phyloP scores from a whole-genome alignment of 2,113 vertebrate species.

The Macquaria ambigua region DNA sequence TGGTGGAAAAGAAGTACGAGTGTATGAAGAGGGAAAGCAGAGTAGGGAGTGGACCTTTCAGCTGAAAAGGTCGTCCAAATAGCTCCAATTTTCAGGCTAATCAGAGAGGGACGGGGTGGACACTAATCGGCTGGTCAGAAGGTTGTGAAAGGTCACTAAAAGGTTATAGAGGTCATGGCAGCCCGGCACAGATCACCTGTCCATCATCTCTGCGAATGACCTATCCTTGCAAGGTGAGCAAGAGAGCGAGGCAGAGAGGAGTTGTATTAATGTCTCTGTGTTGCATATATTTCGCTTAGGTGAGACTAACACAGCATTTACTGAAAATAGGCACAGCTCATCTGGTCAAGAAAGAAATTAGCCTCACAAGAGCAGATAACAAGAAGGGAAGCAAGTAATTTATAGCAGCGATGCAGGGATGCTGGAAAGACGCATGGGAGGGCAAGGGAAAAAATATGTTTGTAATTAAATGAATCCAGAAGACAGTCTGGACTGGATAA shows the following conservation, averaged over 20 bases:
- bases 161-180: constrained; percentile 66
- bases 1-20: constrained; percentile 41
- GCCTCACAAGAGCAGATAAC: constrained; percentile 53
- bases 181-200: constrained; percentile 67
- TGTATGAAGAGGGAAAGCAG: constrained; percentile 51
- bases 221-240: constrained; percentile 64
- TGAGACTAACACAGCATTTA: constrained; percentile 45
- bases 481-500: constrained; percentile 19
- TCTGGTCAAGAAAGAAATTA: constrained; percentile 60
- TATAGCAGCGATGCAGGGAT: constrained; percentile 23
- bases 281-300: constrained; percentile 37
- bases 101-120: constrained; percentile 63
- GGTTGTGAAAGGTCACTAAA: constrained; percentile 73
- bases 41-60: constrained; percentile 72
- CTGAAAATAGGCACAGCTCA: constrained; percentile 36
- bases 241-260: constrained; percentile 39
- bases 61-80: constrained; percentile 76
- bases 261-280: constrained; percentile 52
- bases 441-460: constrained; percentile 31
- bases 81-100: constrained; percentile 70
- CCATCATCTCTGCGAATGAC: constrained; percentile 68
- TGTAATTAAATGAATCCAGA: constrained; percentile 37
- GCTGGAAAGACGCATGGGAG: constrained; percentile 24
- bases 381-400: constrained; percentile 40
- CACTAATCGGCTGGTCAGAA: constrained; percentile 77